Percentiles rank a stretch among this genome's conserved stretches.
phyloP scores from a whole-genome alignment of 2,113 vertebrate genomes.

The Argyrosomus japonicus region DNA sequence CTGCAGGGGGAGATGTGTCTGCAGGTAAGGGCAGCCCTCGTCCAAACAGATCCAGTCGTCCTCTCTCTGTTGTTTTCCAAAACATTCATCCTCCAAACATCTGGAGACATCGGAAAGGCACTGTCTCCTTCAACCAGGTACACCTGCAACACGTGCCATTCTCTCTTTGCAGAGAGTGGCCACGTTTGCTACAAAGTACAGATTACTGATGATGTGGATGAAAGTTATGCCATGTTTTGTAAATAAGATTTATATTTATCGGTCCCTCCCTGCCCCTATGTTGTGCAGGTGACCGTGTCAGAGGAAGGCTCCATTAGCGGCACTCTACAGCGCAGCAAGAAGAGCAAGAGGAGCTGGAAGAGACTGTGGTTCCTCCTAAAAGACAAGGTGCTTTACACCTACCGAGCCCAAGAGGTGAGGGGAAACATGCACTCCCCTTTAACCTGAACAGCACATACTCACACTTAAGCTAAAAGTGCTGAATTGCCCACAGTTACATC shows the following conservation, averaged over 20 bases:
- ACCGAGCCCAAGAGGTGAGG: slow-evolving; percentile 92
- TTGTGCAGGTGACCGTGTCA: slow-evolving; percentile 87
- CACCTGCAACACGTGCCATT: background rate
- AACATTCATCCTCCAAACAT: slow-evolving; percentile 93
- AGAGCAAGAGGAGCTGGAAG: slow-evolving; percentile 96
- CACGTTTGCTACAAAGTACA: background rate
- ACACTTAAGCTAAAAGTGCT: slow-evolving; percentile 10
- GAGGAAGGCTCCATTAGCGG: slow-evolving; percentile 92
- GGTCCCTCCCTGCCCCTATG: background rate
- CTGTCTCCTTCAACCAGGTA: slow-evolving; percentile 91
- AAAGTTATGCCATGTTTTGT: background rate
- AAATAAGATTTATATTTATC: background rate
- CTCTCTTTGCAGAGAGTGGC: background rate
- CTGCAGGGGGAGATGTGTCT: slow-evolving; percentile 65
- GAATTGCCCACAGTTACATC: background rate
- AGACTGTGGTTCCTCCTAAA: slow-evolving; percentile 98
- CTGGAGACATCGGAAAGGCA: slow-evolving; percentile 93
- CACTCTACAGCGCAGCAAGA: slow-evolving; percentile 91
- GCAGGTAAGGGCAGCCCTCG: slow-evolving; percentile 75
- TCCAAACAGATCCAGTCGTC: slow-evolving; percentile 85
- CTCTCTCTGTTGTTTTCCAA: slow-evolving; percentile 93
- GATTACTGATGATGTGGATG: slow-evolving; percentile 2
- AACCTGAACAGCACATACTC: slow-evolving; percentile 55
- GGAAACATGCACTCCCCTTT: slow-evolving; percentile 79
- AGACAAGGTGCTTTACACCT: slow-evolving; percentile 99